phyloP scores from a whole-genome alignment of 2,888 invertebrate genomes.

The Aricia artaxerxes region DNA sequence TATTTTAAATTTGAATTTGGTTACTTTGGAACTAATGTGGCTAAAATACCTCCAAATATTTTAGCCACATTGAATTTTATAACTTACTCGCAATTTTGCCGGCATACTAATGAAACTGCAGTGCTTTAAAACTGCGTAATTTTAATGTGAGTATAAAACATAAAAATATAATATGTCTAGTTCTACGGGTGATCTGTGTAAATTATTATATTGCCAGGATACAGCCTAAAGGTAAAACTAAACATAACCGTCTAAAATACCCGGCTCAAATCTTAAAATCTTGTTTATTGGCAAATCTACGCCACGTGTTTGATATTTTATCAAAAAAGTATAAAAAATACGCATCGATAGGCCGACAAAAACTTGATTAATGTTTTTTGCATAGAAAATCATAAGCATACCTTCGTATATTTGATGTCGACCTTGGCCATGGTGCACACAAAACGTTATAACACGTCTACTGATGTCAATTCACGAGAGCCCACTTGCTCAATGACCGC shows the following conservation, averaged over 20 bases:
- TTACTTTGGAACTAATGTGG: too few relatives aligned
- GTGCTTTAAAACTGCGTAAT: too few relatives aligned
- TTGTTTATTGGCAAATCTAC: background rate
- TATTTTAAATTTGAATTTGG: too few relatives aligned
- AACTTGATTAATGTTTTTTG: background rate
- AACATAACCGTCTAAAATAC: background rate
- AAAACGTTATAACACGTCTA: conserved; percentile 10
- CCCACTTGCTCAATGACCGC: background rate
- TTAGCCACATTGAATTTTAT: too few relatives aligned
- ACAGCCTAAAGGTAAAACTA: background rate
- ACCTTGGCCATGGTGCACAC: conserved; percentile 65
- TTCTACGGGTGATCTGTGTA: too few relatives aligned
- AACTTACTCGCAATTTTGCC: too few relatives aligned
- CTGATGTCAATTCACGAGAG: background rate
- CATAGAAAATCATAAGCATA: conserved; percentile 44
- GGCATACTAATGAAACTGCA: too few relatives aligned
- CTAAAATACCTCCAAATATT: too few relatives aligned
- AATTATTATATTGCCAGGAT: too few relatives aligned
- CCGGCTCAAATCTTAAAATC: background rate
- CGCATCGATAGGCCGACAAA: background rate
- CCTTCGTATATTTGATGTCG: conserved; percentile 76
- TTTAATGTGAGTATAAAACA: too few relatives aligned
- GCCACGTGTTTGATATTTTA: background rate
- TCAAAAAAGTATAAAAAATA: background rate
- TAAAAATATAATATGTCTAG: too few relatives aligned